Percentiles rank a stretch among this genome's conserved stretches.
Conservation (phyloP, 2,113 vertebrate genomes). For the Lepidiolamprologus cunningtoni region DNA sequence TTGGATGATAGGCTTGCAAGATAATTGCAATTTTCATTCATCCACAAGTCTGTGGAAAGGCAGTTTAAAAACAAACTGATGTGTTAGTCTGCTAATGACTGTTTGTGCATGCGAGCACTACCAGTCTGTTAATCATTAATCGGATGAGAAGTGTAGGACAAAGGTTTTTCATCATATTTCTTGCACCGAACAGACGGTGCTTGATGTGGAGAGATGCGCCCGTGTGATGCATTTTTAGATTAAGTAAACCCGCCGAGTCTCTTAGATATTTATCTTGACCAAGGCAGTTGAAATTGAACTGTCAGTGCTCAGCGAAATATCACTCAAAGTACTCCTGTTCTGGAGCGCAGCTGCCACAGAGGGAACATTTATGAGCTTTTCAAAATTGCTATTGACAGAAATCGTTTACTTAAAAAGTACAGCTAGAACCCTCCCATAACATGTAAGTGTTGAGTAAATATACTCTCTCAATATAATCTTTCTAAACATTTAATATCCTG, state of each 20-base stretch:
- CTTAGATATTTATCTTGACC: neutral
- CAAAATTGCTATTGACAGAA: neutral
- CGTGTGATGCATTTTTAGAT: neutral
- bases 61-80: conserved; percentile 6
- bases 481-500: neutral
- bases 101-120: neutral
- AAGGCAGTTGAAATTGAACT: neutral
- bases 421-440: neutral
- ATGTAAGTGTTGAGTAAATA: neutral
- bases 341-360: neutral
- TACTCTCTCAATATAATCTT: neutral
- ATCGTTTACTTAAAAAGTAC: neutral
- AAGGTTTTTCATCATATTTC: neutral
- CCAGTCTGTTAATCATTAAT: conserved; percentile 1
- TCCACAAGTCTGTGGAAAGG: neutral
- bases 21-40: conserved; percentile 31
- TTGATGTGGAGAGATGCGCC: neutral
- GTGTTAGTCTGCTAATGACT: neutral
- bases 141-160: neutral
- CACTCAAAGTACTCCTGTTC: neutral
- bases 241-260: neutral
- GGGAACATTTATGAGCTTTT: neutral
- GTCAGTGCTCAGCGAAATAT: neutral
- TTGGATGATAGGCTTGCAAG: conserved; percentile 12
- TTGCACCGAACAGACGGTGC: neutral